Evolutionary conservation across 92 coral and sea anemone species (phyloP), one percentile per base, ranked within the genome.

Genomic region (Blastomussa wellsi): DNA sequence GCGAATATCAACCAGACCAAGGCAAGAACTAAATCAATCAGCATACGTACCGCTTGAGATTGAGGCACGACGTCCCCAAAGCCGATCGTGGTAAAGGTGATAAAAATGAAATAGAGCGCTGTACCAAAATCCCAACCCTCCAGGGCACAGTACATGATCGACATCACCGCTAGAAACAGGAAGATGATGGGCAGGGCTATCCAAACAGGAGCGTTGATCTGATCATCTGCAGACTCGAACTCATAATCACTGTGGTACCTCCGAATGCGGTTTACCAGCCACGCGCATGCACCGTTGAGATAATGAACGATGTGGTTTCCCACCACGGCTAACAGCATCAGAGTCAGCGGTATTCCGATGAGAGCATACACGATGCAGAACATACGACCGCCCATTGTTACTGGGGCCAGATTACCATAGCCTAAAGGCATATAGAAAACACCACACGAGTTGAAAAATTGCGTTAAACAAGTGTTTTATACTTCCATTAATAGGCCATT

Each of bases 51-150:
- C 90, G 96, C 98, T 77, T 82, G 79, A 65, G 94, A 93, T 22
- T 81, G 79, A 7, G 98, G 98, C 16, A 95, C 98, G 12, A 95
- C 80, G 51, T 95, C 98, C 62, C 98, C 98, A 74, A 95, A 94
- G 3, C 98, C 98, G 17, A 95, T 95, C 15, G 98, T 95, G 15
- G 98, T 93, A 74, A 95, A 95, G 20, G 98, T 95, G 24, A 95
- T 95, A 49, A 95, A 92, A 49, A 94, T 95, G 75, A 93, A 95
- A 76, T 95, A 95, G 26, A 94, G 87, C 47, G 98, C 91, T 3
- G 98, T 95, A 31, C 98, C 93, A 75, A 93, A 95, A 82, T 95
- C 94, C 98, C 98, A 95, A 7, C 94, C 95, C 77, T 95, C 98
- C 2, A 94, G 88, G 9, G 95, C 92, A 16, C 97, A 93, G 74